phyloP scores from a whole-genome alignment of 1,140 invertebrate species.

The Nasonia giraulti region DNA sequence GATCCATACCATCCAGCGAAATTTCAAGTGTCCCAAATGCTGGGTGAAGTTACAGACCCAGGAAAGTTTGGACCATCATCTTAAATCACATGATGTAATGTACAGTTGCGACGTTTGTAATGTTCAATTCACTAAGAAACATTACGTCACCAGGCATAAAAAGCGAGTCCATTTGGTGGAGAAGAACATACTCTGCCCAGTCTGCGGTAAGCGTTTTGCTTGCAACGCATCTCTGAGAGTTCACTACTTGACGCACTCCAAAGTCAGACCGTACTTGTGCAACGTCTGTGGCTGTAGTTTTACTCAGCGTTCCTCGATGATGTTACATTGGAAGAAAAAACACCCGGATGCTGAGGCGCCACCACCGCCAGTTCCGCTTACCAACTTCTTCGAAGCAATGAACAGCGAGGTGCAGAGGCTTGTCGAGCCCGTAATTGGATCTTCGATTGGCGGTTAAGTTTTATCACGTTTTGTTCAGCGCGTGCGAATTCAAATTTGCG shows the following conservation, averaged over 20 bases:
- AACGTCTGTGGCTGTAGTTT: slow-evolving; percentile 68
- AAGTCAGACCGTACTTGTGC: slow-evolving; percentile 72
- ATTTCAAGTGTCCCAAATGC: slow-evolving; percentile 83
- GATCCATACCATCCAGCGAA: slow-evolving; percentile 69
- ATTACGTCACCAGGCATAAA: slow-evolving; percentile 59
- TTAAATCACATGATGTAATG: slow-evolving; percentile 77
- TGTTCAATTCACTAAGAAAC: slow-evolving; percentile 36
- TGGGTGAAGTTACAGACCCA: slow-evolving; percentile 45
- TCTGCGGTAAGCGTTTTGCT: slow-evolving; percentile 70
- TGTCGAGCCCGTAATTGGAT: background rate
- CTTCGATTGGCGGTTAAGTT: background rate
- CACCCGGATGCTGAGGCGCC: slow-evolving; percentile 62
- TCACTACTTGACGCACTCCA: slow-evolving; percentile 62
- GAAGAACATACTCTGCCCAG: slow-evolving; percentile 66
- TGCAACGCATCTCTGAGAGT: slow-evolving; percentile 49
- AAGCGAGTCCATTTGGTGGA: slow-evolving; percentile 65
- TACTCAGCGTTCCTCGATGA: slow-evolving; percentile 62
- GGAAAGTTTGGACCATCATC: background rate
- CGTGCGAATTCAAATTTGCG: too few species aligned
- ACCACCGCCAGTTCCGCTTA: slow-evolving; percentile 41
- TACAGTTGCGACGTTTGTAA: slow-evolving; percentile 8
- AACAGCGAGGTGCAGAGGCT: background rate
- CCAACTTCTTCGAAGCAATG: background rate
- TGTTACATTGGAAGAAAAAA: slow-evolving; percentile 62
- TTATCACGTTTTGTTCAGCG: too few species aligned